Base-by-base conservation (phyloP, 1,140 invertebrate genomes). In the Pseudomyrmex flavicornis region DNA sequence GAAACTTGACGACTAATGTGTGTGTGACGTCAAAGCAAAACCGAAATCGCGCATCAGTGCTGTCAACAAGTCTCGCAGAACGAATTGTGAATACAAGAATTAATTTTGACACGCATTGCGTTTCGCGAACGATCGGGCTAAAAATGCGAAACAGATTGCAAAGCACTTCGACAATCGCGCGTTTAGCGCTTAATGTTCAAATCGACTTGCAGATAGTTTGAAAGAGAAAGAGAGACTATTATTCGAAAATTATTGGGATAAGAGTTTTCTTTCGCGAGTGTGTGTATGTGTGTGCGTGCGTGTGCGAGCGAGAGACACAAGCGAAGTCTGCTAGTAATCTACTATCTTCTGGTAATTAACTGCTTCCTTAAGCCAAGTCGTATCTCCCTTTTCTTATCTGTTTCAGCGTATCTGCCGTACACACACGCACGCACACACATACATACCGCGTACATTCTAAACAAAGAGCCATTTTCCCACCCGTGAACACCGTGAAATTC, bases 281-380 rank as follows among this genome's bases (percentile, higher is more conserved):
- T 35, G 22, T 26, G 2, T 26, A 2, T 26, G 20, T 1, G 20
- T 1, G 2, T 2, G 35, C 4, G 35, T 35, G 5, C 0, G 69
- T 74, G 59, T 76, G 59, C 83, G 85, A 84, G 54, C 84, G 63
- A 85, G 63, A 85, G 62, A 66, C 73, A 85, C 76, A 85, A 88
- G 84, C 83, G 84, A 86, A 79, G 88, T 86, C 87, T 87, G 86
- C 85, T 80, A 87, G 89, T 89, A 92, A 92, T 92, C 88, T 90
- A 88, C 89, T 91, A 92, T 93, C 92, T 93, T 85, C 85, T 85
- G 91, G 89, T 93, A 93, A 93, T 93, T 93, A 93, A 93, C 90
- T 91, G 92, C 92, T 93, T 93, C 93, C 93, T 93, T 91, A 91
- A 93, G 91, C 91, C 90, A 85, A 91, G 89, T 89, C 90, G 89